Conservation (phyloP, 2,113 vertebrate genomes). For the Riparia riparia region DNA sequence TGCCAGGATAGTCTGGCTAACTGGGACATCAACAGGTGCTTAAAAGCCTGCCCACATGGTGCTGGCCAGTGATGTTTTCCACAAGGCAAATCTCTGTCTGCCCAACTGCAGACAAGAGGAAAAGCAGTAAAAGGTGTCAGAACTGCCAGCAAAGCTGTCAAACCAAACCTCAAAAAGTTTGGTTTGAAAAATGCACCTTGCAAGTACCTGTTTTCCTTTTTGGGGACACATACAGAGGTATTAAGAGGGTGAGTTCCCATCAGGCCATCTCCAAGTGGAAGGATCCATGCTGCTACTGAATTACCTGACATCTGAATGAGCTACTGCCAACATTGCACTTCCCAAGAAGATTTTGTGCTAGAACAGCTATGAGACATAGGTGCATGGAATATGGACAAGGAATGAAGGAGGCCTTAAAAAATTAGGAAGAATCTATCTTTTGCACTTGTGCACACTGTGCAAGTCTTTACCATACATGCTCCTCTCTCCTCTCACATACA, state of each 20-base stretch:
- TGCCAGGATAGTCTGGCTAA: not conserved
- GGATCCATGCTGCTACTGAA: not conserved
- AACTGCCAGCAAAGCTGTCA: not conserved
- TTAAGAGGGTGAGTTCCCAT: not conserved
- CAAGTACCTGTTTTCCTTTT: not conserved
- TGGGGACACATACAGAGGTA: not conserved
- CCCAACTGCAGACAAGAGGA: not conserved
- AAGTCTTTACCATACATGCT: not conserved
- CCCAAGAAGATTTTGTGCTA: not conserved
- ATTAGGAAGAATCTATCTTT: not conserved
- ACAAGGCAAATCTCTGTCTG: not conserved
- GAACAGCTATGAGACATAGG: not conserved
- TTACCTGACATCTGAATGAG: not conserved
- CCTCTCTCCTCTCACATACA: not conserved
- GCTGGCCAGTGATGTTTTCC: not conserved
- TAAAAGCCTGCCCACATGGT: not conserved
- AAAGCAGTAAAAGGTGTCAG: not conserved
- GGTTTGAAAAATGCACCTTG: not conserved
- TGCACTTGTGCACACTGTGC: not conserved
- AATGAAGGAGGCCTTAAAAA: not conserved
- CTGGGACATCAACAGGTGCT: not conserved
- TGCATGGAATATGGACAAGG: not conserved
- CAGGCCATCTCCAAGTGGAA: not conserved
- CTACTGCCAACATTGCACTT: not conserved
- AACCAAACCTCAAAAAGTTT: not conserved